These are phyloP conservation scores for Chrysemys picta DNA, from an alignment of 2,113 vertebrate genomes.

Conservation along the genomic window DNA sequence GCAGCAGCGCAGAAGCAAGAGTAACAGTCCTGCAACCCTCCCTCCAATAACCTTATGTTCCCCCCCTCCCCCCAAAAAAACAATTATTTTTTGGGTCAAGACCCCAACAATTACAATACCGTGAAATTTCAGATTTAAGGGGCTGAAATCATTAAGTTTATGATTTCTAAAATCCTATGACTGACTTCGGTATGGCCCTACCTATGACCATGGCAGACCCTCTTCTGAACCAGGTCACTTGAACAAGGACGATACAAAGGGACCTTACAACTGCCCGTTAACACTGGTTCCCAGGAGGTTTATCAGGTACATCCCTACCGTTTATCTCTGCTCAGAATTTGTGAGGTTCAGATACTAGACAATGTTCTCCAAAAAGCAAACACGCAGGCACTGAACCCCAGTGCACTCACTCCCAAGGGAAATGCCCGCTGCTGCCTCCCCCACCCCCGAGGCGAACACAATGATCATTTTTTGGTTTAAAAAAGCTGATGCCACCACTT, in stretches of 20 bases:
- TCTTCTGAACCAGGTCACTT: fast-evolving
- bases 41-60: no score
- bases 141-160: no score
- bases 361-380: background rate
- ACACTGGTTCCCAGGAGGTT: fast-evolving
- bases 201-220: fast-evolving
- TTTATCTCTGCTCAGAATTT: background rate
- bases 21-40: no score
- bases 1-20: no score
- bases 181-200: no score
- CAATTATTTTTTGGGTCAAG: no score
- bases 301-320: background rate
- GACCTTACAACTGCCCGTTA: background rate
- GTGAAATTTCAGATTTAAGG: no score
- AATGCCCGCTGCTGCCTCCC: background rate
- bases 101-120: no score
- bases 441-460: background rate
- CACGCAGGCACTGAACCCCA: fast-evolving
- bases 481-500: constrained; percentile 59
- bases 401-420: background rate
- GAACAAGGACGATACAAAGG: fast-evolving
- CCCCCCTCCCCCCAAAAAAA: no score
- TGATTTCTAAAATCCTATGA: no score
- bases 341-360: background rate
- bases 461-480: constrained; percentile 43